Evolutionary conservation across 2,888 invertebrate species (phyloP).

Genomic region (Limnephilus auricula): DNA sequence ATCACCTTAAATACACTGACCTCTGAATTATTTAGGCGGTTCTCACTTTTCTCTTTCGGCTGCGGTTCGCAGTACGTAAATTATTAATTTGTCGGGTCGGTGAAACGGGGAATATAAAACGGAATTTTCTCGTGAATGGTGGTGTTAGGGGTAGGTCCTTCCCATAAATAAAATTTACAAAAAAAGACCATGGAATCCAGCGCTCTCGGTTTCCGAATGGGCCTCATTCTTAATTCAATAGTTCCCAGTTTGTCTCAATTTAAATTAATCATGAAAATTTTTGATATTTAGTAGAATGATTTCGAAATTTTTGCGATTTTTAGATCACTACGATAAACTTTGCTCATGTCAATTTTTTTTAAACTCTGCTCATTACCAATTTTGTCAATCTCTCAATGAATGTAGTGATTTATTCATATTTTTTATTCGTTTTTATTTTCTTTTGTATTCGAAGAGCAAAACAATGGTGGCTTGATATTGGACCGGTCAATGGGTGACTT

Average conservation of each 20-base stretch:
- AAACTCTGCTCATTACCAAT: too few species aligned
- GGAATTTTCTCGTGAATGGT: slow-evolving; percentile 7
- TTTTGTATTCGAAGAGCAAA: too few species aligned
- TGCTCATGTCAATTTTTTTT: too few species aligned
- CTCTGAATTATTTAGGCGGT: slow-evolving; percentile 28
- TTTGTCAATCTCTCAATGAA: too few species aligned
- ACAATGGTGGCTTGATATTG: too few species aligned
- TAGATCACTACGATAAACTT: too few species aligned
- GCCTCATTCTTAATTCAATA: slow-evolving; percentile 19
- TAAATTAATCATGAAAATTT: background rate
- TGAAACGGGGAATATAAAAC: background rate
- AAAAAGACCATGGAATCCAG: background rate
- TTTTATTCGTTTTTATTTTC: too few species aligned
- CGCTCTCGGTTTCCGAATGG: background rate
- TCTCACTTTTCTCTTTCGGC: slow-evolving; percentile 28
- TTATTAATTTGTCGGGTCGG: slow-evolving; percentile 31
- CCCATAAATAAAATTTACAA: background rate
- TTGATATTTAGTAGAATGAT: background rate
- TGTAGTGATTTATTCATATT: too few species aligned
- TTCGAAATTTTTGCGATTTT: background rate
- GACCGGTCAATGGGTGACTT: too few species aligned
- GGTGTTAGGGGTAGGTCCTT: background rate
- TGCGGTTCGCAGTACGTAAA: slow-evolving; percentile 19
- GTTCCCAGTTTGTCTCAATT: background rate
- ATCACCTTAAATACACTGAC: slow-evolving; percentile 3